Evolutionary conservation across 2,113 vertebrate genomes (phyloP), one percentile per base, ranked within the genome.

Genomic region (Dipodomys ordii): DNA sequence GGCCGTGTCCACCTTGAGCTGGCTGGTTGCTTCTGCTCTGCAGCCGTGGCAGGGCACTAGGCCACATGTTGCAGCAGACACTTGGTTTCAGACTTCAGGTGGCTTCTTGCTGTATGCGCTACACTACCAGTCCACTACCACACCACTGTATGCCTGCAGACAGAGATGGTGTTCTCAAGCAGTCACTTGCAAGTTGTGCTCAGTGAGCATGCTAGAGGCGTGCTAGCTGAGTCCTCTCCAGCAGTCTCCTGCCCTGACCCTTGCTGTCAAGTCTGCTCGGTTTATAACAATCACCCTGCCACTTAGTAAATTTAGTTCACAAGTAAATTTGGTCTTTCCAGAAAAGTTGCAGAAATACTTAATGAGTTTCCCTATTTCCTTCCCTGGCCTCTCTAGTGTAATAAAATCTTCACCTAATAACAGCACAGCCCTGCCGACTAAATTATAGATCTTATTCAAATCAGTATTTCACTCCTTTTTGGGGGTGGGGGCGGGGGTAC

Each of bases 11-110:
- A 1, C 30, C 60, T 77, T 28, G 11, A 72, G 67, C 62, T 22
- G 7, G 27, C 1, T 28, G 49, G 9, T 15, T 39, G 60, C 44
- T 64, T 28, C 71, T 88, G 77, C 79, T 68, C 62, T 76, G 49
- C 60, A 49, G 22, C 79, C 8, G n/a, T 44, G 78, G 67, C 53
- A 68, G 5, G 28, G 11, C 22, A 44, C n/a, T 27, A n/a, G 12
- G 60, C 19, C 2, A 0, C 0, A 1, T 0, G 4, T 11, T 18
- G 46, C 64, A 16, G 6, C 49, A 60, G 44, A 25, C 74, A 15
- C 11, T 2, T 9, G 72, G 23, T 18, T 39, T 69, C 49, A 71
- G 53, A 22, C 39, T 53, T 35, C 22, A 2, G 7, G 15, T 1
- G 15, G 35, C 57, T 74, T 32, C 39, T 65, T 39, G 39, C 39